Evolutionary conservation across 2,888 invertebrate species (phyloP).

Genomic region (Patella caerulea): DNA sequence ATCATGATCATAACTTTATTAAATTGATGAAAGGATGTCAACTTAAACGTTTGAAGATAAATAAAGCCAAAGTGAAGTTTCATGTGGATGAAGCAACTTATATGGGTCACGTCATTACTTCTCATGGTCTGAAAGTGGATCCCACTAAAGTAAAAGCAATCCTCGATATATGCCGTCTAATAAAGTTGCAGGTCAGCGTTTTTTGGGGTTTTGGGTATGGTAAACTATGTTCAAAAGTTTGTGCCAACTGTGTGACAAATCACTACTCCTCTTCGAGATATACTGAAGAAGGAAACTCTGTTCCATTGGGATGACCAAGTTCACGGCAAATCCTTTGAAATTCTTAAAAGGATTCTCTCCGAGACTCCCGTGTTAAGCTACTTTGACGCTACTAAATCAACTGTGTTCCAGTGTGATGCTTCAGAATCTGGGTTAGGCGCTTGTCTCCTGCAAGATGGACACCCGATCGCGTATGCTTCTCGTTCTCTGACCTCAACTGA

Average conservation of each 20-base stretch:
- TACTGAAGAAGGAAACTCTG: background rate
- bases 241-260: no score
- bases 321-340: slow-evolving; percentile 28
- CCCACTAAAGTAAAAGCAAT: slow-evolving; percentile 34
- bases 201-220: slow-evolving; percentile 35
- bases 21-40: slow-evolving; percentile 25
- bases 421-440: slow-evolving; percentile 40
- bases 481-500: slow-evolving; percentile 38
- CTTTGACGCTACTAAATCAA: slow-evolving; percentile 26
- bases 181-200: slow-evolving; percentile 25
- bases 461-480: slow-evolving; percentile 40
- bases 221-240: no score
- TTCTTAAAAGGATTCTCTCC: slow-evolving; percentile 24
- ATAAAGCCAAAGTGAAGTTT: slow-evolving; percentile 28
- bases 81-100: slow-evolving; percentile 26
- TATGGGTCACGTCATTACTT: slow-evolving; percentile 29
- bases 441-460: slow-evolving; percentile 37
- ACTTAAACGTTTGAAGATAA: slow-evolving; percentile 29
- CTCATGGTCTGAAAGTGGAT: no score
- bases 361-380: slow-evolving; percentile 32
- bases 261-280: no score
- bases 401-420: slow-evolving; percentile 32
- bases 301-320: slow-evolving; percentile 24
- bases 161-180: slow-evolving; percentile 33
- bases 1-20: slow-evolving; percentile 30